Conservation (phyloP, 2,888 invertebrate genomes). For the Perizoma affinitatum region DNA sequence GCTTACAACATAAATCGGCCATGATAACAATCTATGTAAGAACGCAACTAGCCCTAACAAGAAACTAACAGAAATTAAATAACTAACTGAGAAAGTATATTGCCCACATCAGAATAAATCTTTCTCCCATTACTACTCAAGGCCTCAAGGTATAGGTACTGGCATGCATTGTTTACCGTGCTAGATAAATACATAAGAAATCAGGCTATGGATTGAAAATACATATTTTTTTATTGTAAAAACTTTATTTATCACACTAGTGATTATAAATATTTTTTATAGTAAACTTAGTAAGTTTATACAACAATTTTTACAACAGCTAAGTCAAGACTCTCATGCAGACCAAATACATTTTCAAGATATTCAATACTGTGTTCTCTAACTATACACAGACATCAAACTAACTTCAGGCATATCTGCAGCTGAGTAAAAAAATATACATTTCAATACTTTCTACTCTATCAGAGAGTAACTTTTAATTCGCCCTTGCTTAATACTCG, state of each 20-base stretch:
- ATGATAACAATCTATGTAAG: constrained; percentile 19
- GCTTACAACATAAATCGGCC: constrained; percentile 24
- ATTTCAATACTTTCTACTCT: constrained; percentile 19
- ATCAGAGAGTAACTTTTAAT: constrained; percentile 1
- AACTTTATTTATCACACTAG: constrained; percentile 72
- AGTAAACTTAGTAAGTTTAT: constrained; percentile 48
- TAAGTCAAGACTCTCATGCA: constrained; percentile 38
- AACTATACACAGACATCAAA: constrained; percentile 36
- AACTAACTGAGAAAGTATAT: constrained; percentile 20
- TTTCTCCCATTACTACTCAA: constrained; percentile 32
- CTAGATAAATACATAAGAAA: constrained; percentile 41
- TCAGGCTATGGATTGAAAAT: constrained; percentile 69
- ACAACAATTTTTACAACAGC: constrained; percentile 42
- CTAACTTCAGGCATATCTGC: constrained; percentile 34
- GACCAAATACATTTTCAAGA: constrained; percentile 39
- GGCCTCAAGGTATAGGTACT: constrained; percentile 21
- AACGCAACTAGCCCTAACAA: constrained; percentile 34
- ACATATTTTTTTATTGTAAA: constrained; percentile 64
- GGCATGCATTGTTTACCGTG: constrained; percentile 34
- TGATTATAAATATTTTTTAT: constrained; percentile 68
- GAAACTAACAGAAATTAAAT: constrained; percentile 16
- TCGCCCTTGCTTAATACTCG: constrained; percentile 16
- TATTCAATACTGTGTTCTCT: constrained; percentile 34
- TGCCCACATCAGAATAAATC: constrained; percentile 27
- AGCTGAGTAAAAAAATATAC: constrained; percentile 38